These are phyloP conservation scores for Rhamphomyia laevipes DNA, from an alignment of 2,888 invertebrate species.

Conservation along the genomic window DNA sequence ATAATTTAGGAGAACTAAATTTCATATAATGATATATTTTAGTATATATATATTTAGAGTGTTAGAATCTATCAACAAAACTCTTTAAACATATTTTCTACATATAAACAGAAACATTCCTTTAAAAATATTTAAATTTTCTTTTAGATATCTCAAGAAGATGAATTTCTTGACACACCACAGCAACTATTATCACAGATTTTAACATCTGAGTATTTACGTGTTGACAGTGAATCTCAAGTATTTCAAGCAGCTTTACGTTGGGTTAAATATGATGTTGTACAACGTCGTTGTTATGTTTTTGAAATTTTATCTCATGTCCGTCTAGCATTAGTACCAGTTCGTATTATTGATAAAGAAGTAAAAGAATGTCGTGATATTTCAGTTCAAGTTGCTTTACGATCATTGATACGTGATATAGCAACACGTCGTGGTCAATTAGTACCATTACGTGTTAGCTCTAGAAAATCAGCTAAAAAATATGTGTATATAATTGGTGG, in stretches of 20 bases:
- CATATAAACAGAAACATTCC: too few species aligned
- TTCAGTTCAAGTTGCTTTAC: slow-evolving; percentile 67
- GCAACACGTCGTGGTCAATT: slow-evolving; percentile 62
- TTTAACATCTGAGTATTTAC: slow-evolving; percentile 72
- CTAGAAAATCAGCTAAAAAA: slow-evolving; percentile 75
- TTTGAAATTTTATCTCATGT: slow-evolving; percentile 76
- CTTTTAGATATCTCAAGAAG: slow-evolving; percentile 47
- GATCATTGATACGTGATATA: slow-evolving; percentile 67
- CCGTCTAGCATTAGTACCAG: slow-evolving; percentile 70
- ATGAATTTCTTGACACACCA: slow-evolving; percentile 76
- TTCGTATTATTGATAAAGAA: slow-evolving; percentile 64
- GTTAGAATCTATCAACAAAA: too few species aligned
- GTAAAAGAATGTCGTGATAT: slow-evolving; percentile 68
- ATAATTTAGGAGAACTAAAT: too few species aligned
- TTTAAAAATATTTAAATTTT: too few species aligned
- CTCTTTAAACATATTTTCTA: too few species aligned
- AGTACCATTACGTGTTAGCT: slow-evolving; percentile 63
- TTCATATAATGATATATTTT: too few species aligned
- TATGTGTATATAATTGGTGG: slow-evolving; percentile 83
- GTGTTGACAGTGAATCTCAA: slow-evolving; percentile 81
- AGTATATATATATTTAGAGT: too few species aligned
- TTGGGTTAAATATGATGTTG: slow-evolving; percentile 76
- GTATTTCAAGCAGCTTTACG: slow-evolving; percentile 76
- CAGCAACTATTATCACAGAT: slow-evolving; percentile 64
- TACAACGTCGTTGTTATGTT: slow-evolving; percentile 64